phyloP scores from a whole-genome alignment of 2,797 vertebrate genomes.

The Rhabdomys pumilio region DNA sequence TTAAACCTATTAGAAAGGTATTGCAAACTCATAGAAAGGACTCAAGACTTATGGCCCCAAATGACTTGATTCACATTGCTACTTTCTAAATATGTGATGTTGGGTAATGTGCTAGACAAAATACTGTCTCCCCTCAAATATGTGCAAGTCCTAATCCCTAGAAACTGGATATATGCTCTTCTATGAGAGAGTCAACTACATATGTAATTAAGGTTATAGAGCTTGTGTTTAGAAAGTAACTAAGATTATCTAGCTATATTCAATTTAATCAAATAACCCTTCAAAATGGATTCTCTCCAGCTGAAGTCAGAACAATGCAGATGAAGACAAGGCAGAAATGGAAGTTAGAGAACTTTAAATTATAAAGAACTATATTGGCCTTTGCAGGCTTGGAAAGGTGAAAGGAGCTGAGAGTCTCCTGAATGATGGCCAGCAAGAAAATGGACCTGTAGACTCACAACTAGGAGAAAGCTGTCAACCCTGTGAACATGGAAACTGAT shows the following conservation, averaged over 20 bases:
- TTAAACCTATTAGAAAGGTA: slow-evolving; percentile 54
- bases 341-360: background rate
- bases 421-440: slow-evolving; percentile 16
- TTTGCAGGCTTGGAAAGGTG: slow-evolving; percentile 30
- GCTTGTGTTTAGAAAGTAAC: background rate
- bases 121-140: background rate
- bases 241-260: background rate
- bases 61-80: slow-evolving; percentile 6
- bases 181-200: background rate
- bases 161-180: slow-evolving; percentile 34
- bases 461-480: background rate
- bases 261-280: slow-evolving; percentile 10
- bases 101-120: slow-evolving; percentile 12
- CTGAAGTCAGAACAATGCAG: slow-evolving; percentile 23
- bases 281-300: slow-evolving; percentile 30
- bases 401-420: background rate
- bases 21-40: background rate
- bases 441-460: background rate
- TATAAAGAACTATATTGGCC: fast-evolving
- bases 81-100: slow-evolving; percentile 36
- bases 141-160: background rate
- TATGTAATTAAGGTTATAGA: background rate
- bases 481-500: background rate
- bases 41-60: background rate
- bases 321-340: background rate